Percentiles rank a stretch among this genome's conserved stretches.
phyloP scores from a whole-genome alignment of 2,113 vertebrate species.

The Phyllostomus hastatus region DNA sequence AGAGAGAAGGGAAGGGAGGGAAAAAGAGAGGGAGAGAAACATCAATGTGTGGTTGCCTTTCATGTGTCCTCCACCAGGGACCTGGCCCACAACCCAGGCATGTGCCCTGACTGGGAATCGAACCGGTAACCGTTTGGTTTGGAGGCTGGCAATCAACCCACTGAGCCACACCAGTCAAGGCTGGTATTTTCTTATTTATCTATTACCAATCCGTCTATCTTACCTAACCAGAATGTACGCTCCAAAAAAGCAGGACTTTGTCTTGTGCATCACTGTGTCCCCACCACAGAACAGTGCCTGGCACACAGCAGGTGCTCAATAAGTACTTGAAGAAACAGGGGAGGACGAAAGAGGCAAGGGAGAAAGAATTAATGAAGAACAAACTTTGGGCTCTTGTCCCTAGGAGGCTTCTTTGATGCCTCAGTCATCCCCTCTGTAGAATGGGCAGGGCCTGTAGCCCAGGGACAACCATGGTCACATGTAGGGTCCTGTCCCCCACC shows the following conservation, averaged over 20 bases:
- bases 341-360: not conserved
- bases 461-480: fast-evolving
- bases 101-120: no score
- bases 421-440: not conserved
- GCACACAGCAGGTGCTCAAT: not conserved
- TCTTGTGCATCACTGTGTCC: not conserved
- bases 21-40: no score
- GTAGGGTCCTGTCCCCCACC: not conserved
- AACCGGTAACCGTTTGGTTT: no score
- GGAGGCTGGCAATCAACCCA: no score
- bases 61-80: no score
- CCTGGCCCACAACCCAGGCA: no score
- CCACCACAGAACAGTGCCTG: not conserved
- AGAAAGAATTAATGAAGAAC: not conserved
- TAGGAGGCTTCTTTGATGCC: not conserved
- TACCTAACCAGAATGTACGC: not conserved
- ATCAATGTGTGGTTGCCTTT: no score
- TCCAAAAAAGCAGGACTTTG: not conserved
- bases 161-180: no score
- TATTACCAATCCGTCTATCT: not conserved
- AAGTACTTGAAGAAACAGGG: not conserved
- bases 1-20: no score
- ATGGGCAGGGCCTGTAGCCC: not conserved
- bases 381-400: not conserved
- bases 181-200: not conserved